A percentile compares a stretch with the other conserved stretches of the same genome.
These are phyloP conservation scores for Gallinago nigripennis DNA, from an alignment of 2,797 vertebrate species.

Conservation along the genomic window DNA sequence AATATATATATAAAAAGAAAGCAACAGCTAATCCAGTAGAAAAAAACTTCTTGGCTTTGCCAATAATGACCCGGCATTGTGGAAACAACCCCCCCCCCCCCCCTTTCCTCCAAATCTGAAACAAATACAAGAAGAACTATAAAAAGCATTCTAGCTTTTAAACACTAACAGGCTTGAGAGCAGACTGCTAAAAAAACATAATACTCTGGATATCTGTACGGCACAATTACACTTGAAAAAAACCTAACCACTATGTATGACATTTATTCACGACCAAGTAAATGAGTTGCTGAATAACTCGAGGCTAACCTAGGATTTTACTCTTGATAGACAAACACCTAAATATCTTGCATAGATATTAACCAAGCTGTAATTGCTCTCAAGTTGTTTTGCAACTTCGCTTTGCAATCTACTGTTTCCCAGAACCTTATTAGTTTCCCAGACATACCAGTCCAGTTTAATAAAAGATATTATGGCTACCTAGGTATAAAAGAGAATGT, in stretches of 20 bases:
- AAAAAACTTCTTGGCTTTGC: neutral
- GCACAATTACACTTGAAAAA: neutral
- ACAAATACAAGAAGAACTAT: neutral
- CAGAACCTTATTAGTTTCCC: neutral
- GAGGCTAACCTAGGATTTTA: neutral
- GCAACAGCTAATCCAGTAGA: neutral
- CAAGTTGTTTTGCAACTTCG: neutral
- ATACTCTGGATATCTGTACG: neutral
- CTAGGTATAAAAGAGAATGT: no score
- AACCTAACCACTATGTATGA: neutral
- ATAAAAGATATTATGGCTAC: neutral
- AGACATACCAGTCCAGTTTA: neutral
- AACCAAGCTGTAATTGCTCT: neutral
- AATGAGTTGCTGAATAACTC: neutral
- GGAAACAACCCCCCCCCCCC: neutral
- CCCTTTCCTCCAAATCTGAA: neutral
- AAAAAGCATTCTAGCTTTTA: neutral
- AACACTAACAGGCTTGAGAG: neutral
- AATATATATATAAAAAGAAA: no score
- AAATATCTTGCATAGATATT: neutral
- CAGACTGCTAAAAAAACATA: neutral
- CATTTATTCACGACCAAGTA: neutral
- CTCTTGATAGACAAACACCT: neutral
- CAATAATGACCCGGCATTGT: neutral
- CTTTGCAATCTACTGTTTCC: neutral